These are phyloP conservation scores for Ctenomys sociabilis DNA, from an alignment of 2,113 vertebrate species.

Conservation along the genomic window DNA sequence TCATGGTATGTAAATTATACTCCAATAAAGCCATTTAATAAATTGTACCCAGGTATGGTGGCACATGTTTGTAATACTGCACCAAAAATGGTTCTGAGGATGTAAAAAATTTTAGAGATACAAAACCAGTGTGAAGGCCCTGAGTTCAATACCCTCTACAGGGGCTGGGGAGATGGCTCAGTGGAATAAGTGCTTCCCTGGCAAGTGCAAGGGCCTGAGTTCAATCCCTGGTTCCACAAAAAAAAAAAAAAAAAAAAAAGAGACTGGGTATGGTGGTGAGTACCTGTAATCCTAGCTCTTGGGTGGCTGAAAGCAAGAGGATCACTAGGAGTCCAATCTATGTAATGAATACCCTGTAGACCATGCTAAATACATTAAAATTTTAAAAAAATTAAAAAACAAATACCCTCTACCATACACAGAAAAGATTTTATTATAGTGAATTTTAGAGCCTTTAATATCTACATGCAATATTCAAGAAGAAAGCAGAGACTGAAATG, in stretches of 20 bases:
- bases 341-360: too few relatives aligned
- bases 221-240: too few relatives aligned
- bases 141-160: background rate
- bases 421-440: background rate
- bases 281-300: too few relatives aligned
- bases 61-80: background rate
- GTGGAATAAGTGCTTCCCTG: too few relatives aligned
- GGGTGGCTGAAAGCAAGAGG: too few relatives aligned
- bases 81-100: background rate
- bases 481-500: background rate
- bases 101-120: background rate
- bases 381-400: too few relatives aligned
- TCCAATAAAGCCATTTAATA: background rate
- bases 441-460: background rate
- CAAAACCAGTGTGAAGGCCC: background rate
- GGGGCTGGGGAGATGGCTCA: too few relatives aligned
- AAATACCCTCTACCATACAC: background rate
- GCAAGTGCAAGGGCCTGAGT: too few relatives aligned
- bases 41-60: background rate
- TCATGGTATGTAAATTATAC: conserved; percentile 12
- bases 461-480: conserved; percentile 35
- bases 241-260: too few relatives aligned
- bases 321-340: too few relatives aligned
- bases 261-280: too few relatives aligned
- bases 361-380: too few relatives aligned